A percentile compares a stretch with the other conserved stretches of the same genome.
phyloP scores from a whole-genome alignment of 2,797 vertebrate genomes.

The Hybognathus amarus region DNA sequence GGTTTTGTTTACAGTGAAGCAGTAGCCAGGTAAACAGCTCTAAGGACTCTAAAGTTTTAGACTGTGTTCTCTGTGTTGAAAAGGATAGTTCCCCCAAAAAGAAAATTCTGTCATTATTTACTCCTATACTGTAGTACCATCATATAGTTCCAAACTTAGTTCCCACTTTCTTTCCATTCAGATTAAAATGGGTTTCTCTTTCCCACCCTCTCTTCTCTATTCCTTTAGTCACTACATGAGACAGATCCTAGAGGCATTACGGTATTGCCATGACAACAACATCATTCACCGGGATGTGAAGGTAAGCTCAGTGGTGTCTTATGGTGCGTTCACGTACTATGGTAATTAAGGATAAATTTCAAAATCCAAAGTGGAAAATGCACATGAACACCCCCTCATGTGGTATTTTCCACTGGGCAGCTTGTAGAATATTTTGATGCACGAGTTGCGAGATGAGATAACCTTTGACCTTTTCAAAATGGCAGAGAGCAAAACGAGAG shows the following conservation, averaged over 20 bases:
- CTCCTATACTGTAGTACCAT: neutral
- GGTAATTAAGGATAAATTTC: too few species aligned
- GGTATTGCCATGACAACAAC: slow-evolving; percentile 99
- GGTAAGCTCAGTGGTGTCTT: slow-evolving; percentile 76
- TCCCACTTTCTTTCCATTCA: neutral
- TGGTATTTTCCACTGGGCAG: too few species aligned
- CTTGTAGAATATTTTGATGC: too few species aligned
- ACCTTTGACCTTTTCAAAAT: too few species aligned
- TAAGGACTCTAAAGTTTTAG: neutral
- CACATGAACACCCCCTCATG: too few species aligned
- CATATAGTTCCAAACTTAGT: neutral
- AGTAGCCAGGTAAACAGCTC: slow-evolving; percentile 87
- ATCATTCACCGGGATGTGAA: slow-evolving; percentile 98
- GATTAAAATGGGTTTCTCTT: neutral
- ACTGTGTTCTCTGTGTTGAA: neutral
- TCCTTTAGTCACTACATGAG: slow-evolving; percentile 96
- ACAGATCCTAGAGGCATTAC: slow-evolving; percentile 96
- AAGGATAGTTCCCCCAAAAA: too few species aligned
- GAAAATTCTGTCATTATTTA: neutral
- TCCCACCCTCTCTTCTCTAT: slow-evolving; percentile 57
- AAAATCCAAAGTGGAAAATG: too few species aligned
- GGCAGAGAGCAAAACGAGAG: too few species aligned
- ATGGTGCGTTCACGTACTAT: too few species aligned
- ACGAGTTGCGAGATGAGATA: too few species aligned
- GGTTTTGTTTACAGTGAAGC: slow-evolving; percentile 99